Percentiles rank a stretch among this genome's conserved stretches.
phyloP scores from a whole-genome alignment of 2,113 vertebrate genomes.

The Clupea harengus region DNA sequence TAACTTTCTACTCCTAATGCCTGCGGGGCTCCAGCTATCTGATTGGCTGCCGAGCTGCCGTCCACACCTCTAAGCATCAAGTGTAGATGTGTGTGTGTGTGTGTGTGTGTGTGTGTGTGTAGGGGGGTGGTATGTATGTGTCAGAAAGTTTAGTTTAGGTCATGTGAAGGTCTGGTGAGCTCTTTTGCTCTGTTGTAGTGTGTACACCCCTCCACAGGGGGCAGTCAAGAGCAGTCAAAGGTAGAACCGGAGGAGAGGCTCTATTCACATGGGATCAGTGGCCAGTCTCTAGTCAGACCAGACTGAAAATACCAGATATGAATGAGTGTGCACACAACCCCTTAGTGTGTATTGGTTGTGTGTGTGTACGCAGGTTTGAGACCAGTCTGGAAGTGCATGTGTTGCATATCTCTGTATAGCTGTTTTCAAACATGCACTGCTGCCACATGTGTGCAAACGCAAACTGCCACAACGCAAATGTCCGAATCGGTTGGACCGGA shows the following conservation, averaged over 20 bases:
- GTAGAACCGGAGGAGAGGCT: neutral
- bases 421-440: no score
- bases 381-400: no score
- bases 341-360: neutral
- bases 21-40: neutral
- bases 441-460: no score
- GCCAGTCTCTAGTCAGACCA: neutral
- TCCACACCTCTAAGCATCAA: no score
- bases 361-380: neutral
- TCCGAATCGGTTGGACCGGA: no score
- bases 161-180: slow-evolving; percentile 3
- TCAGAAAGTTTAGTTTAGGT: neutral
- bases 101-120: no score
- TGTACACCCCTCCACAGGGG: neutral
- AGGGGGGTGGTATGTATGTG: neutral
- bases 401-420: no score
- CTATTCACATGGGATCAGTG: neutral
- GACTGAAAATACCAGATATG: neutral
- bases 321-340: neutral
- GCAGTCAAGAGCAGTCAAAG: neutral
- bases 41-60: neutral
- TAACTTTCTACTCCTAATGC: neutral
- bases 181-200: neutral
- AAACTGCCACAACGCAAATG: no score
- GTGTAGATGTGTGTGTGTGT: no score